Evolutionary conservation across 2,797 vertebrate species (phyloP).

Genomic region (Crotalus adamanteus): DNA sequence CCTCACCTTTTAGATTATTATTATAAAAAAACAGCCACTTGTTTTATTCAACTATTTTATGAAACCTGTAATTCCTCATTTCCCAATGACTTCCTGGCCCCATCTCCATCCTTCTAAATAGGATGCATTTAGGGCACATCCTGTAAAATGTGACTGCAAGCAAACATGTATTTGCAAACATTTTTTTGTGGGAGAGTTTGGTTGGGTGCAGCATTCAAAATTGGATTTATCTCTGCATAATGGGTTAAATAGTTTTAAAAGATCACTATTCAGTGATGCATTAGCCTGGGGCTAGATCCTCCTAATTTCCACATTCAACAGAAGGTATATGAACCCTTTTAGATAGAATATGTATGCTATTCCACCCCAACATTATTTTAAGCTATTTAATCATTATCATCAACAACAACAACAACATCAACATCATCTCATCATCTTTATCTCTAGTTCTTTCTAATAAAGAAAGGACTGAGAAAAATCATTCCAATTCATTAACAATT

Average conservation of each 20-base stretch:
- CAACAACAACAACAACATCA: no score
- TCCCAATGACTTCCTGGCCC: not conserved
- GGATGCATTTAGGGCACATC: not conserved
- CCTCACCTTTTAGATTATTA: slow-evolving; percentile 62
- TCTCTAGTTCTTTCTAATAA: not conserved
- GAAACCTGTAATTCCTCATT: not conserved
- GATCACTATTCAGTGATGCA: not conserved
- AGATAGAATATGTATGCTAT: not conserved
- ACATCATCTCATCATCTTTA: not conserved
- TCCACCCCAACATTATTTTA: not conserved
- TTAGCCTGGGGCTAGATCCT: no score
- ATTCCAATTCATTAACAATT: not conserved
- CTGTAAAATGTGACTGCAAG: not conserved
- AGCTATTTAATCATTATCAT: not conserved
- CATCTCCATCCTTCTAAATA: not conserved
- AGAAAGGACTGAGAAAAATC: not conserved
- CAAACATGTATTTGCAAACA: not conserved
- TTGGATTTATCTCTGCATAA: not conserved
- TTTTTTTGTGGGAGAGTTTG: not conserved
- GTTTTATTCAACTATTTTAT: not conserved
- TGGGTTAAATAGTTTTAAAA: not conserved
- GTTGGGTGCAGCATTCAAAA: not conserved
- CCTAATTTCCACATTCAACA: not conserved
- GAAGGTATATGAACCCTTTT: not conserved
- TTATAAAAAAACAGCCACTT: slow-evolving; percentile 43